These are phyloP conservation scores for Temnothorax ravouxi DNA, from an alignment of 2,888 invertebrate species.

Conservation along the genomic window DNA sequence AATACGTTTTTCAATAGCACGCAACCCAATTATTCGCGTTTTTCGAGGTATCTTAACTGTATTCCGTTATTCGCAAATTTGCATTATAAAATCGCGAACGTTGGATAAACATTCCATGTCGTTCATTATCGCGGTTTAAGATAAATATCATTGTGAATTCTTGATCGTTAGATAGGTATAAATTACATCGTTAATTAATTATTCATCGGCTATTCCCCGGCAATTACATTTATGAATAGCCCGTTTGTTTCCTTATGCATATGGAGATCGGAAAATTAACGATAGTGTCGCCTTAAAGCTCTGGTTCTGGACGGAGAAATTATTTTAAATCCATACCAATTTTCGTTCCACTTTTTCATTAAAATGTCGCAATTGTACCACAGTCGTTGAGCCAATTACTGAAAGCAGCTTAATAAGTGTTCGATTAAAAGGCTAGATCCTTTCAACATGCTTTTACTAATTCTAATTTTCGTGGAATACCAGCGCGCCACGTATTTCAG, in stretches of 20 bases:
- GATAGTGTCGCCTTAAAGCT: background rate
- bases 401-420: background rate
- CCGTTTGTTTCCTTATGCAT: slow-evolving; percentile 17
- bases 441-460: background rate
- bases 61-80: background rate
- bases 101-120: background rate
- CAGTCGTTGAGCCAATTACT: background rate
- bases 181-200: background rate
- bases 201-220: background rate
- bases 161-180: background rate
- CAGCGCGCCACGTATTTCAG: background rate
- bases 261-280: background rate
- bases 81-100: background rate
- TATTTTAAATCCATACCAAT: background rate
- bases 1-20: too few relatives aligned
- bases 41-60: too few relatives aligned
- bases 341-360: background rate
- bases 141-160: background rate
- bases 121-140: background rate
- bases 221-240: slow-evolving; percentile 8
- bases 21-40: too few relatives aligned
- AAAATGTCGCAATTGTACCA: background rate
- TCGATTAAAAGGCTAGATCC: background rate
- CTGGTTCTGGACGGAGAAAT: background rate
- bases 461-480: slow-evolving; percentile 2